phyloP scores from a whole-genome alignment of 2,797 vertebrate genomes.

The Protosalanx chinensis region DNA sequence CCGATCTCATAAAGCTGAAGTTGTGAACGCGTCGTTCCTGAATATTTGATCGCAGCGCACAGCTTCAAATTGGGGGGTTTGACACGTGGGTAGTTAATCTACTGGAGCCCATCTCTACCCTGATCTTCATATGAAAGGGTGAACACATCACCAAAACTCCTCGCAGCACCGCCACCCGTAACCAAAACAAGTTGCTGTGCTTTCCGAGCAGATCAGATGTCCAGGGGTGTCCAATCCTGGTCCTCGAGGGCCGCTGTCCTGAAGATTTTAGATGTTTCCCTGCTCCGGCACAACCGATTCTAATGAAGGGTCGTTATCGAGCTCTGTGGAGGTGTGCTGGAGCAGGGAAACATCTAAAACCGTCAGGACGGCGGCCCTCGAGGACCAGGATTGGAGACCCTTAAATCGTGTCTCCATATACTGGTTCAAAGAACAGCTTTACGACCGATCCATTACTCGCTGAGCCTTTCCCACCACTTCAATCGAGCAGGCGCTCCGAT shows the following conservation, averaged over 20 bases:
- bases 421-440: conserved; percentile 17
- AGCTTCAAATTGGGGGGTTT: conserved; percentile 45
- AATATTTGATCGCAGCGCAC: conserved; percentile 41
- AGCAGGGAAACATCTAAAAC: too few relatives aligned
- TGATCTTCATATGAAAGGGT: conserved; percentile 33
- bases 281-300: too few relatives aligned
- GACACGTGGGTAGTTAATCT: conserved; percentile 47
- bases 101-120: conserved; percentile 26
- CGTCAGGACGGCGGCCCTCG: too few relatives aligned
- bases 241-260: too few relatives aligned
- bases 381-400: too few relatives aligned
- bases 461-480: conserved; percentile 25
- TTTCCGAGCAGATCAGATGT: conserved; percentile 41
- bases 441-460: not conserved
- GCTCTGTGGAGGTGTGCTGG: too few relatives aligned
- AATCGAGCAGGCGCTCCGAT: conserved; percentile 31
- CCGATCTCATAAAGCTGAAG: conserved; percentile 60
- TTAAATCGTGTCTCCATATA: conserved; percentile 31
- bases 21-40: conserved; percentile 52
- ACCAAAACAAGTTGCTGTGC: conserved; percentile 46
- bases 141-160: conserved; percentile 51
- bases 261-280: too few relatives aligned
- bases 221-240: too few relatives aligned
- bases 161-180: conserved; percentile 36
- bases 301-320: too few relatives aligned